These are phyloP conservation scores for Nipponia nippon DNA, from an alignment of 2,113 vertebrate genomes.

Conservation along the genomic window DNA sequence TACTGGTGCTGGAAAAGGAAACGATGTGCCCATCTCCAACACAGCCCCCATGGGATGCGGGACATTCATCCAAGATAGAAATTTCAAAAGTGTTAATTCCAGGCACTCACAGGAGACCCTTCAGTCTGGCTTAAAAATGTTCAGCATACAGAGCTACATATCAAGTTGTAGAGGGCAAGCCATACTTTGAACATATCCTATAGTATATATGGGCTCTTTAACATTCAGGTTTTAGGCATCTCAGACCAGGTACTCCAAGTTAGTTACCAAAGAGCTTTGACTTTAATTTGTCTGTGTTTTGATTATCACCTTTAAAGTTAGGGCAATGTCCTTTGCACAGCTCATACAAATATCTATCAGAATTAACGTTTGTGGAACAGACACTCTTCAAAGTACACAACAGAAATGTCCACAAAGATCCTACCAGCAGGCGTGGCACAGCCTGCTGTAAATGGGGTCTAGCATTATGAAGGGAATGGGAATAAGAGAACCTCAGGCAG, in stretches of 20 bases:
- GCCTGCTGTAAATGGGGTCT: not conserved
- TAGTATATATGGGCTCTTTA: not conserved
- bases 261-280: not conserved
- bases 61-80: not conserved
- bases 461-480: not conserved
- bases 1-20: not conserved
- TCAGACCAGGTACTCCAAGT: not conserved
- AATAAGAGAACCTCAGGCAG: not conserved
- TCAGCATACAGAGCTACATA: not conserved
- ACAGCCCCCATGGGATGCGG: not conserved
- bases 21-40: not conserved
- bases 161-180: not conserved
- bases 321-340: not conserved
- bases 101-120: not conserved
- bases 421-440: not conserved
- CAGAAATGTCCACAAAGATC: not conserved
- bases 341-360: not conserved
- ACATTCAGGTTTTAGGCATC: not conserved
- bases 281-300: not conserved
- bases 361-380: not conserved
- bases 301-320: not conserved
- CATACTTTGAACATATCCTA: not conserved
- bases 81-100: not conserved
- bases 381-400: not conserved
- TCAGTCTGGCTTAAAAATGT: not conserved